Evolutionary conservation across 2,797 vertebrate genomes (phyloP), one percentile per base, ranked within the genome.

Genomic region (Epinephelus malabaricus): DNA sequence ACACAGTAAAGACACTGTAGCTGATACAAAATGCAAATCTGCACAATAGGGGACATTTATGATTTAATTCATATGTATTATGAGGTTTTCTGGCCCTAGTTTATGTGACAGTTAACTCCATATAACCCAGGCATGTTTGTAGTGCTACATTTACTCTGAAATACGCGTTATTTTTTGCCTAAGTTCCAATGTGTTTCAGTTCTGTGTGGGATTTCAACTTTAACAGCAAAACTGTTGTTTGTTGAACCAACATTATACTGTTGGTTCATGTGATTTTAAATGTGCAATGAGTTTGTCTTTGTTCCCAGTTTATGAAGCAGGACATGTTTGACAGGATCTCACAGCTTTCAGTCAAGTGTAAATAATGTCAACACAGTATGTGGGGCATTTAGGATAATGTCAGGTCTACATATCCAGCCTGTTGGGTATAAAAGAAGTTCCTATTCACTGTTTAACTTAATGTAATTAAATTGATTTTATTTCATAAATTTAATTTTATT

Each of bases 301-400:
- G 64, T 86, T 10, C 76, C 17, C 5, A 17, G 1, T 19, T 34
- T n/a, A 76, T 82, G 70, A 80, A 45, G 46, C 3, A 0, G 45
- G 18, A 58, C 72, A 13, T 54, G 21, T 82, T 65, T 83, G 76
- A 81, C 75, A 63, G 25, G 45, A 84, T 47, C 56, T 38, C 47
- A 73, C 50, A 62, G 62, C 30, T 5, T 59, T 21, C 82, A 76
- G 19, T 77, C 25, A 70, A 74, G 61, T 61, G 50, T 73, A 81
- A 83, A 64, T 4, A n/a, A 78, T 69, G 15, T 8, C 4, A 55
- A 49, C 11, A 73, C 47, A 4, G 23, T 67, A 27, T 49, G 71
- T 27, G 66, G 65, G 51, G 27, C 60, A 51, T 79, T 65, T 40
- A 40, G 59, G 46, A 40, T 69, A 45, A 74, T 49, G 3, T 19